phyloP scores from a whole-genome alignment of 2,797 vertebrate species.

The Gadopsis marmoratus region DNA sequence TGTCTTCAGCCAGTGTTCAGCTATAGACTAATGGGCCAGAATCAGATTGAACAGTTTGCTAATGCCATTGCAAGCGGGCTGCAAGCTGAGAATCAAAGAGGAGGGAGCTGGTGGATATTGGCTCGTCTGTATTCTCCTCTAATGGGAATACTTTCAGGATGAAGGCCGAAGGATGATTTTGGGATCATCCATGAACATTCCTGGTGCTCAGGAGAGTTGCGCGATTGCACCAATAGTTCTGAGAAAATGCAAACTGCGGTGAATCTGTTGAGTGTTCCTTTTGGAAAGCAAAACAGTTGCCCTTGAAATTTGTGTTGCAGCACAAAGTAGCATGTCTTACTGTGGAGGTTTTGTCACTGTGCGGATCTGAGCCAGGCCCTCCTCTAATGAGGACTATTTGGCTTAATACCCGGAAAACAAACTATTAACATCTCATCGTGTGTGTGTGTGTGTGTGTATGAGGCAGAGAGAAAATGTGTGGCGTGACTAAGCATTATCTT shows the following conservation, averaged over 20 bases:
- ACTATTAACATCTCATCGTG: constrained; percentile 35
- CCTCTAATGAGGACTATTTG: constrained; percentile 36
- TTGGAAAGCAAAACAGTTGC: constrained; percentile 25
- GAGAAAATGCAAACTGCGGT: constrained; percentile 11
- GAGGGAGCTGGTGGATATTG: constrained; percentile 27
- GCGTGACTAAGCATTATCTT: constrained; percentile 8
- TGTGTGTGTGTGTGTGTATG: constrained; percentile 3
- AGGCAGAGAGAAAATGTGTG: not conserved
- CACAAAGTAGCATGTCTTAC: constrained; percentile 32
- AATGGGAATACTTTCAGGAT: constrained; percentile 22
- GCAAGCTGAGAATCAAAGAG: constrained; percentile 30
- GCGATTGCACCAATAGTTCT: not conserved
- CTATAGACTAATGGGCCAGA: constrained; percentile 38
- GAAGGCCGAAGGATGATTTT: constrained; percentile 22
- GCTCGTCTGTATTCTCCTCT: constrained; percentile 27
- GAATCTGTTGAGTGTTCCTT: constrained; percentile 34
- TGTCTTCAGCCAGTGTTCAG: constrained; percentile 42
- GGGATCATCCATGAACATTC: constrained; percentile 5
- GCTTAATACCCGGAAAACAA: constrained; percentile 35
- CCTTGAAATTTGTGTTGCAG: constrained; percentile 38
- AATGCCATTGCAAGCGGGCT: constrained; percentile 32
- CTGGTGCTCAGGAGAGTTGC: constrained; percentile 32
- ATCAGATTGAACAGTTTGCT: constrained; percentile 43
- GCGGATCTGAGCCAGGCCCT: constrained; percentile 14
- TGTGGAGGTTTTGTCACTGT: constrained; percentile 22